Percentiles rank a stretch among this genome's conserved stretches.
Evolutionary conservation across 2,797 vertebrate genomes (phyloP).

Genomic region (Lithobates sylvaticus): DNA sequence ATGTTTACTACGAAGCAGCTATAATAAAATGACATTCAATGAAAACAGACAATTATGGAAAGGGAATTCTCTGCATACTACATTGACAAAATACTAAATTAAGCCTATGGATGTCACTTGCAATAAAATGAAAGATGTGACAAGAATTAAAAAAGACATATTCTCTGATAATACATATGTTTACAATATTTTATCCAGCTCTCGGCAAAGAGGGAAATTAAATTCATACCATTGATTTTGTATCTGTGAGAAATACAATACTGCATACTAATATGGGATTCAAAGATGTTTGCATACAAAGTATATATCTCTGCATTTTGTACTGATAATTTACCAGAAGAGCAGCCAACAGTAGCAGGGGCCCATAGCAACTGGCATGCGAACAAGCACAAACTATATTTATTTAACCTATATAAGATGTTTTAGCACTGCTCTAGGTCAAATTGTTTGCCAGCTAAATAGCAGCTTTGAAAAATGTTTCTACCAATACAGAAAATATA

Average conservation of each 20-base stretch:
- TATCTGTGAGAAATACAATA: conserved; percentile 11
- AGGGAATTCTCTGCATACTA: conserved; percentile 12
- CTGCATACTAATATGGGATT: conserved; percentile 5
- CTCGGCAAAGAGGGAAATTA: background rate
- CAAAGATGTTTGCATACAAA: background rate
- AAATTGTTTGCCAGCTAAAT: too few relatives aligned
- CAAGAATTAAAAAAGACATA: conserved; percentile 1
- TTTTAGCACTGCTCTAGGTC: background rate
- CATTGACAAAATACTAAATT: conserved; percentile 40
- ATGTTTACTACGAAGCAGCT: conserved; percentile 50
- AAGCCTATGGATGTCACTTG: conserved; percentile 6
- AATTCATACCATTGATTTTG: conserved; percentile 36
- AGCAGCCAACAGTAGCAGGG: background rate
- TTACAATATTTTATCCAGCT: conserved; percentile 3
- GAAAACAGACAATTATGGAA: conserved; percentile 40
- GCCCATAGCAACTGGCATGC: background rate
- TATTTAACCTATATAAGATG: background rate
- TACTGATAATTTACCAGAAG: background rate
- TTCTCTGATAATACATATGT: conserved; percentile 6
- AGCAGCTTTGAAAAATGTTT: too few relatives aligned
- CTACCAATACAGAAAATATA: too few relatives aligned
- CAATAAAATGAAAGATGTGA: conserved; percentile 25
- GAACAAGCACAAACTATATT: background rate
- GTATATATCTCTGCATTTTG: background rate
- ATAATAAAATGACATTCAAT: conserved; percentile 50